Base-by-base conservation (phyloP, 2,888 invertebrate genomes). In the Sinhomidia bicolor region DNA sequence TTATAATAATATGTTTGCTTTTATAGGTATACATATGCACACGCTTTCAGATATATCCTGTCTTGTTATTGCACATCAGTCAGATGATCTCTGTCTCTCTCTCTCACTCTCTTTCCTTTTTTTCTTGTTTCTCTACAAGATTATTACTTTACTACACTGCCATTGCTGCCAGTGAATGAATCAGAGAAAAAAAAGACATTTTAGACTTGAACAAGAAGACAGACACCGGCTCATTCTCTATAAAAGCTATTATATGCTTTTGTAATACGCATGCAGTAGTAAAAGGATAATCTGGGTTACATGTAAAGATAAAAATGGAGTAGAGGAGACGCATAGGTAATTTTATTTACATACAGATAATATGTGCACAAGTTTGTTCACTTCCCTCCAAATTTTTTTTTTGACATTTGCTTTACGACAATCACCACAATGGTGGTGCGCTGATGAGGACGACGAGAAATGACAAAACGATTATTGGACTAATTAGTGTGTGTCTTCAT, bases 321-420 rank as follows among this genome's bases (percentile, higher is more conserved):
- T 7, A n/a, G n/a, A 10, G 26, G 10, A 62, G 23, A 23, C 62
- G 26, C 17, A 68, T 68, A 68, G 36, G 68, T 32, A 80, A 26
- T 60, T 29, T 26, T 26, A 29, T 60, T 32, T 65, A 65, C 62
- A 65, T 32, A 32, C 32, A 60, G 1, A 54, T 20, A 51, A 20
- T 57, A 26, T 60, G 26, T 62, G 20, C 60, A 44, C n/a, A n/a
- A n/a, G n/a, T n/a, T n/a, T n/a, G 71, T 51, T 68, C 80, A 81
- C 44, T 87, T 87, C 87, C 87, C 87, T 87, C 87, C 87, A 87
- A 87, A 74, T n/a, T n/a, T n/a, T n/a, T 87, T 87, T 80, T 81
- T 81, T 87, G 87, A 87, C 87, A 81, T 87, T 81, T 87, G 20
- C 51, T n/a, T 17, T 71, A 44, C 17, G 23, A 71, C 65, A 20